Conservation (phyloP, 2,888 invertebrate genomes). For the Rhopalosiphum nymphaeae region DNA sequence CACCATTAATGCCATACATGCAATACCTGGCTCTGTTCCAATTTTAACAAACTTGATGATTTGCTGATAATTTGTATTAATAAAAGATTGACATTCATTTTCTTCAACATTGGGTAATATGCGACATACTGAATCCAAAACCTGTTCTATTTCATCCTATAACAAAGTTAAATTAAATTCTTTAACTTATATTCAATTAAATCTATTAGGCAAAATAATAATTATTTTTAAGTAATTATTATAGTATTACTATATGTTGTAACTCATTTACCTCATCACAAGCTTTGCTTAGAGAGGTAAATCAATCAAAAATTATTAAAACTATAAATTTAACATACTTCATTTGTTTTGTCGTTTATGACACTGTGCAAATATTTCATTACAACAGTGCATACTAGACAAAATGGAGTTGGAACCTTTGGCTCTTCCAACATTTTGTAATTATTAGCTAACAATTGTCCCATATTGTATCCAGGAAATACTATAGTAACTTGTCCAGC, state of each 20-base stretch:
- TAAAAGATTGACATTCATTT: conserved; percentile 32
- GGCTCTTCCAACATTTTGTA: conserved; percentile 48
- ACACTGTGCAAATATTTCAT: conserved; percentile 49
- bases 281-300: too few relatives aligned
- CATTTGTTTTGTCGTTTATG: conserved; percentile 40
- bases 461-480: conserved; percentile 43
- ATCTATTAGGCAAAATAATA: not conserved
- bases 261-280: too few relatives aligned
- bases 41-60: conserved; percentile 23
- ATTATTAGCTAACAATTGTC: conserved; percentile 40
- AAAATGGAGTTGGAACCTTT: conserved; percentile 48
- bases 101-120: conserved; percentile 52
- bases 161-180: not conserved
- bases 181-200: not conserved
- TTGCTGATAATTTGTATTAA: not conserved
- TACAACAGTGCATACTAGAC: conserved; percentile 3
- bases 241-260: too few relatives aligned
- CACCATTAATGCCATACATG: conserved; percentile 41
- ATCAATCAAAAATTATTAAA: too few relatives aligned
- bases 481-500: conserved; percentile 30
- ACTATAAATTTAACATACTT: conserved; percentile 20
- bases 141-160: conserved; percentile 25
- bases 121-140: conserved; percentile 20
- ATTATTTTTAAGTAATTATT: too few relatives aligned
- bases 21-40: conserved; percentile 47